Conservation (phyloP, 2,888 invertebrate genomes). For the Trichopoda pennipes region DNA sequence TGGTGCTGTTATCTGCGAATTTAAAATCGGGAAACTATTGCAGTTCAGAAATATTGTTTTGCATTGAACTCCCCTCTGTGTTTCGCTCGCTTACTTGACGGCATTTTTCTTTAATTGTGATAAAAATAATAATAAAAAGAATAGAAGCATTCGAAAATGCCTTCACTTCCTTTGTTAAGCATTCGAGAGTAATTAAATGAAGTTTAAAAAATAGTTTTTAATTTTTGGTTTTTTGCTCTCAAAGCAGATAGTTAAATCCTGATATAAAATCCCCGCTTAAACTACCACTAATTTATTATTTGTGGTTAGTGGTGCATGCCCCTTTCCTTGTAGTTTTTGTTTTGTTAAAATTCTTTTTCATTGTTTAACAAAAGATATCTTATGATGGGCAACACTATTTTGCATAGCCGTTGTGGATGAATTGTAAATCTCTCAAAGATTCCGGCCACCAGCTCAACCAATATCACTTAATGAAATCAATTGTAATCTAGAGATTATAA, state of each 20-base stretch:
- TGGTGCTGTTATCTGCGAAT: too few species aligned
- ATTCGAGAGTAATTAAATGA: constrained; percentile 14
- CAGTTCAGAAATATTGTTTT: too few species aligned
- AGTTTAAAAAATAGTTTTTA: constrained; percentile 3
- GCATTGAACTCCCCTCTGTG: too few species aligned
- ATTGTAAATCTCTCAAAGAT: constrained; percentile 10
- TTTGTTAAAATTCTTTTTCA: background rate
- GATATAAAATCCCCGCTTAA: constrained; percentile 54
- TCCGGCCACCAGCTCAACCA: constrained; percentile 9
- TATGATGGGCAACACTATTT: constrained; percentile 11
- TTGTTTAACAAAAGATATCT: constrained; percentile 7
- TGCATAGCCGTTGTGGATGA: constrained; percentile 17
- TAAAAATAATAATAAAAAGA: too few species aligned
- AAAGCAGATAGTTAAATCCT: background rate
- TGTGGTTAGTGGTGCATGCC: constrained; percentile 62
- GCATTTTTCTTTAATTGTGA: too few species aligned
- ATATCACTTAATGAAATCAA: constrained; percentile 64
- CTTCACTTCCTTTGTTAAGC: background rate
- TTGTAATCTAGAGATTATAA: constrained; percentile 59
- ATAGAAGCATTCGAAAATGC: too few species aligned
- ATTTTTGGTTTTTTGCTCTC: too few species aligned
- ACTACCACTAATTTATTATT: constrained; percentile 66
- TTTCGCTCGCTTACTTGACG: too few species aligned
- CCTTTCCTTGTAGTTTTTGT: constrained; percentile 19
- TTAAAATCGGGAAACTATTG: too few species aligned